phyloP scores from a whole-genome alignment of 1,140 invertebrate species.

The Philopotamus ludificatus region DNA sequence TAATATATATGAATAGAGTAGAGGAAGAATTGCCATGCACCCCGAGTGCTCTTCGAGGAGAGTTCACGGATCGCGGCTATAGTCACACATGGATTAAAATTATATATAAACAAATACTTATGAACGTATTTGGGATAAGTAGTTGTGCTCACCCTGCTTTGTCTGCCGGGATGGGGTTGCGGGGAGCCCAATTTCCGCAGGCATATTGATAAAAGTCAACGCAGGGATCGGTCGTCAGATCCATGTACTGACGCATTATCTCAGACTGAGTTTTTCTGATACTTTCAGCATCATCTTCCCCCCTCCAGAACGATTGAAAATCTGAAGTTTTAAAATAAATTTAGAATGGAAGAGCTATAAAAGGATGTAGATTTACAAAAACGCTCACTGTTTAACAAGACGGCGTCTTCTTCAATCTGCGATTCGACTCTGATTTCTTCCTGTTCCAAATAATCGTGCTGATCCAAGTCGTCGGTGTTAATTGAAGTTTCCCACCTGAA shows the following conservation, averaged over 20 bases:
- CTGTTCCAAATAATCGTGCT: conserved; percentile 5
- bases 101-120: too few relatives aligned
- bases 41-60: too few relatives aligned
- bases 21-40: too few relatives aligned
- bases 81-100: too few relatives aligned
- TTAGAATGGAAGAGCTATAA: background rate
- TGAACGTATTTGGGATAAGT: too few relatives aligned
- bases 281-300: conserved; percentile 45
- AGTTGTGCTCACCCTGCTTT: conserved; percentile 60
- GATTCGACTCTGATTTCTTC: conserved; percentile 3
- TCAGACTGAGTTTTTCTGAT: conserved; percentile 58
- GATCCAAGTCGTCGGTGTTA: background rate
- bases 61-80: too few relatives aligned
- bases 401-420: too few relatives aligned
- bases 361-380: too few relatives aligned
- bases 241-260: conserved; percentile 78
- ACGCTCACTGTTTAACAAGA: background rate
- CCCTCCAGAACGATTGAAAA: conserved; percentile 36
- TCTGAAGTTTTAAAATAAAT: conserved; percentile 13
- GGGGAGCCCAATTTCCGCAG: conserved; percentile 82
- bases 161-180: conserved; percentile 83
- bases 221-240: conserved; percentile 76
- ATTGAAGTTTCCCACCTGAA: conserved; percentile 17
- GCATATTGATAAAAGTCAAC: conserved; percentile 89
- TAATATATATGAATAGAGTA: too few relatives aligned